These are phyloP conservation scores for Caenorhabditis tropicalis DNA, from an alignment of 1,140 invertebrate species.

Conservation along the genomic window DNA sequence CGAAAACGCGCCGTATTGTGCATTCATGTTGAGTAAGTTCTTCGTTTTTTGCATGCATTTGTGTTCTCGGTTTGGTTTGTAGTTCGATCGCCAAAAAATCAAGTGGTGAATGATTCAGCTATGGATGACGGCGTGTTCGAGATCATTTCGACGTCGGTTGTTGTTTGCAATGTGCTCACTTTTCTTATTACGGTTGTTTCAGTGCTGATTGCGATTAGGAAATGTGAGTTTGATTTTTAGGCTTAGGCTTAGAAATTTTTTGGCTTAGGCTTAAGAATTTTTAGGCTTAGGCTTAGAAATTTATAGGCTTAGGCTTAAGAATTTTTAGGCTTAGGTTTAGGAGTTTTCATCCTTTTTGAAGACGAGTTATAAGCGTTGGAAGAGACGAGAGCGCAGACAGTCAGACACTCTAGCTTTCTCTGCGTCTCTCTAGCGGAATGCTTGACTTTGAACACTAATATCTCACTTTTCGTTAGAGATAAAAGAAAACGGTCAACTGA, in stretches of 20 bases:
- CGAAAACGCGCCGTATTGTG: constrained; percentile 2
- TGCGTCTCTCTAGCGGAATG: too few relatives aligned
- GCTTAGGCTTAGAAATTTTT: background rate
- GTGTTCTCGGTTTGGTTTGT: background rate
- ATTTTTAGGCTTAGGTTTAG: too few relatives aligned
- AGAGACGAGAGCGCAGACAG: too few relatives aligned
- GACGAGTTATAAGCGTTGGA: too few relatives aligned
- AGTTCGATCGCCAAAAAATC: background rate
- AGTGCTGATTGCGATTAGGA: background rate
- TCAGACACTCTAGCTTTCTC: too few relatives aligned
- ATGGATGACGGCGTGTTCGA: constrained; percentile 23
- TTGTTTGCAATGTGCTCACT: background rate
- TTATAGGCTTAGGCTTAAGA: too few relatives aligned
- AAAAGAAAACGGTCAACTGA: too few relatives aligned
- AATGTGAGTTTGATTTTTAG: constrained; percentile 22
- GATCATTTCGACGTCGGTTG: constrained; percentile 3
- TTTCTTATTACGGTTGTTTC: background rate
- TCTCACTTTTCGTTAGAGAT: too few relatives aligned
- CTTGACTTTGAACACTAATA: too few relatives aligned
- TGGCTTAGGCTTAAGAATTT: too few relatives aligned
- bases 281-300: too few relatives aligned
- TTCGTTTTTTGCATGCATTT: background rate
- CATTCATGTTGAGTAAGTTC: constrained; percentile 20
- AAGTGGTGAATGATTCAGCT: constrained; percentile 27
- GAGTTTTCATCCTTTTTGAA: too few relatives aligned